Conservation (phyloP, 2,888 invertebrate genomes). For the Malacosoma neustria region DNA sequence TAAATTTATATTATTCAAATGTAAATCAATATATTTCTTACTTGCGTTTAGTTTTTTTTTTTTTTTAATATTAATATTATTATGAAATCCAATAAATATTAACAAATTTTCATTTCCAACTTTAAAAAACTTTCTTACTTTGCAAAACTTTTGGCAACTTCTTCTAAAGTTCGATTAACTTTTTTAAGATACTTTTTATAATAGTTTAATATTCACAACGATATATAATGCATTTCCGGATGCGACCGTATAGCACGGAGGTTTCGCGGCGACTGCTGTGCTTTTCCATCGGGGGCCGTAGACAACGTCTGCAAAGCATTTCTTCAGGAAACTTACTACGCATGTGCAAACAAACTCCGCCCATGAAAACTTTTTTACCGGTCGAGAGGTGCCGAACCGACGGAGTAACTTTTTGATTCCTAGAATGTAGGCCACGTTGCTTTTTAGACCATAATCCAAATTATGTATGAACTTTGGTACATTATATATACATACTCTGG, state of each 20-base stretch:
- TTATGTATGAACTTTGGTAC: no score
- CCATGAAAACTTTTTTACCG: slow-evolving; percentile 48
- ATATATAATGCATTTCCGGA: slow-evolving; percentile 33
- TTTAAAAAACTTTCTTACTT: slow-evolving; percentile 21
- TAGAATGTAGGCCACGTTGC: background rate
- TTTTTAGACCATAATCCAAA: no score
- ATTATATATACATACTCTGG: no score
- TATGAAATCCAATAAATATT: slow-evolving; percentile 15
- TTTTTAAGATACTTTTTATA: background rate
- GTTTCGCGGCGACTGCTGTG: slow-evolving; percentile 55
- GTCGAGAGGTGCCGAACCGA: slow-evolving; percentile 18
- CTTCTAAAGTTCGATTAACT: slow-evolving; percentile 10
- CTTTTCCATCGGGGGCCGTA: slow-evolving; percentile 37
- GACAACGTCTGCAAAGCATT: slow-evolving; percentile 45
- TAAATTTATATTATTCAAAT: no score
- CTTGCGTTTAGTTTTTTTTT: no score
- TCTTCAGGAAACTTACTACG: slow-evolving; percentile 47
- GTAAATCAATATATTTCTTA: no score
- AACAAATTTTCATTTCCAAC: slow-evolving; percentile 29
- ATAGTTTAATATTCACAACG: slow-evolving; percentile 20
- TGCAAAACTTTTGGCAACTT: slow-evolving; percentile 14
- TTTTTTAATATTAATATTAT: slow-evolving; percentile 6
- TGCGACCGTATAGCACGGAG: slow-evolving; percentile 51
- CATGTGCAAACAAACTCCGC: slow-evolving; percentile 49
- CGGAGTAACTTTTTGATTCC: slow-evolving; percentile 24